Conservation (phyloP, 1,140 invertebrate species). For the Magallana ariakensis region DNA sequence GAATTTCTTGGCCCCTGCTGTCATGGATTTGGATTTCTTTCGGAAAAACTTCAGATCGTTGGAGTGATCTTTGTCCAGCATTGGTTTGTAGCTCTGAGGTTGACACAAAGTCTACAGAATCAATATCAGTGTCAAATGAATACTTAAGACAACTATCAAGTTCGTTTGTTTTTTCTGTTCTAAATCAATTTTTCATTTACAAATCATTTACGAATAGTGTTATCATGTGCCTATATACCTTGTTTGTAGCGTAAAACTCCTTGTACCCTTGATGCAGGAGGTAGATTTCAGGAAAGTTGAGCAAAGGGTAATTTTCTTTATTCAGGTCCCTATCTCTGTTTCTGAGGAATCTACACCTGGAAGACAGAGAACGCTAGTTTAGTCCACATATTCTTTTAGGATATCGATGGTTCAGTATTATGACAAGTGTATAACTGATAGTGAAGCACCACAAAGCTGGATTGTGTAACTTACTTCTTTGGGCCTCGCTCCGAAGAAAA, state of each 20-base stretch:
- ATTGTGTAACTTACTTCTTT: constrained; percentile 84
- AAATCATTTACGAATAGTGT: too few species aligned
- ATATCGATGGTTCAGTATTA: not conserved
- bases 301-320: constrained; percentile 89
- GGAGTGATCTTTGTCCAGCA: constrained; percentile 87
- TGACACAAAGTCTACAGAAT: constrained; percentile 81
- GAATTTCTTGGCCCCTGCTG: constrained; percentile 57
- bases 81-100: constrained; percentile 87
- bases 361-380: not conserved
- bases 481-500: constrained; percentile 97
- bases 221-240: not conserved
- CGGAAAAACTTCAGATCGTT: constrained; percentile 87
- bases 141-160: too few species aligned
- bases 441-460: not conserved
- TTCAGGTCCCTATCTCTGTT: constrained; percentile 91
- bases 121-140: too few species aligned
- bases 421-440: not conserved
- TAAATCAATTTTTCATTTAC: too few species aligned
- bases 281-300: constrained; percentile 96
- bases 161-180: too few species aligned
- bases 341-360: constrained; percentile 82
- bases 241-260: constrained; percentile 85
- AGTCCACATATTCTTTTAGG: not conserved
- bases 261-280: constrained; percentile 96
- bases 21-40: constrained; percentile 86